Percentiles rank a stretch among this genome's conserved stretches.
These are phyloP conservation scores for Alviniconcha marisindica DNA, from an alignment of 1,140 invertebrate species.

Conservation along the genomic window DNA sequence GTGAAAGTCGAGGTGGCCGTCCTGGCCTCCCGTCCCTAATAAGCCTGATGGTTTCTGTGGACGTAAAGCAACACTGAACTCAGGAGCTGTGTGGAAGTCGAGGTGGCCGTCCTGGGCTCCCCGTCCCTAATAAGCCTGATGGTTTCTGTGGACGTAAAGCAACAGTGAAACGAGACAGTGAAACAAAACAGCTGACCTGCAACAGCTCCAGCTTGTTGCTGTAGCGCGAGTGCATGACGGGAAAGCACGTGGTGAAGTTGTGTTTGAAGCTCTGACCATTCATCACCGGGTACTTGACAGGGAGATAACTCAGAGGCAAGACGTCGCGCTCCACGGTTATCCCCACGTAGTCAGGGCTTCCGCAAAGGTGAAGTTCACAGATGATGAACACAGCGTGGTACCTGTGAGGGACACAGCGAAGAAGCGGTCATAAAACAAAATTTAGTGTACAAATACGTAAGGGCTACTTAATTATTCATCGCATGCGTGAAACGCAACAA, in stretches of 20 bases:
- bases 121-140: no score
- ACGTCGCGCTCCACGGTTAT: neutral
- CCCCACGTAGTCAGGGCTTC: conserved; percentile 6
- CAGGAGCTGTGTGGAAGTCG: neutral
- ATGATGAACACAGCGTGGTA: conserved; percentile 1
- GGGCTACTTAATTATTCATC: no score
- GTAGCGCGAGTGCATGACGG: neutral
- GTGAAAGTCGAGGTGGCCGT: neutral
- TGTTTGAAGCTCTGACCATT: neutral
- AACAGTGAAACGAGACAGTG: neutral
- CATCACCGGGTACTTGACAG: neutral
- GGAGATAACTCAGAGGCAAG: neutral
- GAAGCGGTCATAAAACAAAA: no score
- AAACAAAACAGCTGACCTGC: neutral
- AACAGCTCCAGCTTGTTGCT: neutral
- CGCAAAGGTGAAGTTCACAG: conserved; percentile 24
- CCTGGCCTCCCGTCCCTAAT: neutral
- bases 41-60: no score
- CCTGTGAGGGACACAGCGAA: neutral
- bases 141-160: neutral
- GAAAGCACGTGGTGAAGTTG: conserved; percentile 6
- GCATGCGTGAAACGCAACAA: no score
- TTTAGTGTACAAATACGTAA: no score
- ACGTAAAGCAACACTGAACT: no score
- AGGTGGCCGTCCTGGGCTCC: neutral